Evolutionary conservation across 2,797 vertebrate genomes (phyloP), one percentile per base, ranked within the genome.

Genomic region (Lepidocolaptes lacrymiger): DNA sequence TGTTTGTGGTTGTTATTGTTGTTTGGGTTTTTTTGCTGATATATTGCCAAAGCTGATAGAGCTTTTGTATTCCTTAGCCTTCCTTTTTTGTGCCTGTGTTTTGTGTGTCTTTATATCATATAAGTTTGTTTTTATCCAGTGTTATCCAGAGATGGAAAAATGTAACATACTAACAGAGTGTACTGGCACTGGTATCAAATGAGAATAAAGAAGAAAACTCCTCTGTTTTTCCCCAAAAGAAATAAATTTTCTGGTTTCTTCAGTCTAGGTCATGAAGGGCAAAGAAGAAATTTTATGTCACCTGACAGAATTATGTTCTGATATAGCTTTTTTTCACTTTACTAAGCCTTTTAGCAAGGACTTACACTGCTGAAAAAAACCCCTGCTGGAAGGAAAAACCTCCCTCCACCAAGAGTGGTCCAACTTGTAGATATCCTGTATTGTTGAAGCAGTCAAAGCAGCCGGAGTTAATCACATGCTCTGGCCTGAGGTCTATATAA

Each of bases 401-500:
- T 30, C 8, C 3, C 44, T 75, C 55, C 32, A n/a, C 64, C 85
- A 30, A 49, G 21, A 67, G 44, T 59, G 37, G 49, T 37, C 64
- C 85, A 39, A 22, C 18, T 89, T 32, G 21, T 13, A 61, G 71
- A 44, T 68, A 15, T 2, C 14, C 48, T 68, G 39, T 32, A 4
- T 6, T 37, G 39, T 32, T 68, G 44, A 54, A 72, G 49, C 49
- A 72, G 89, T 64, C 1, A 14, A 85, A 88, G 80, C 96, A 96
- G 89, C 78, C 54, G 13, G 87, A 95, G 81, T 66, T 68, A 77
- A 94, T 95, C 81, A 48, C 78, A 88, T 34, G 79, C 72, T 85
- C 64, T 89, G 91, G 87, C 92, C 87, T 62, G 79, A 84, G 89
- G 58, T 96, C 92, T 94, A 1, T 62, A 34, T 89, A 95, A 95